Percentiles rank a stretch among this genome's conserved stretches.
These are phyloP conservation scores for Drepanosiphum platanoidis DNA, from an alignment of 2,888 invertebrate species.

Conservation along the genomic window DNA sequence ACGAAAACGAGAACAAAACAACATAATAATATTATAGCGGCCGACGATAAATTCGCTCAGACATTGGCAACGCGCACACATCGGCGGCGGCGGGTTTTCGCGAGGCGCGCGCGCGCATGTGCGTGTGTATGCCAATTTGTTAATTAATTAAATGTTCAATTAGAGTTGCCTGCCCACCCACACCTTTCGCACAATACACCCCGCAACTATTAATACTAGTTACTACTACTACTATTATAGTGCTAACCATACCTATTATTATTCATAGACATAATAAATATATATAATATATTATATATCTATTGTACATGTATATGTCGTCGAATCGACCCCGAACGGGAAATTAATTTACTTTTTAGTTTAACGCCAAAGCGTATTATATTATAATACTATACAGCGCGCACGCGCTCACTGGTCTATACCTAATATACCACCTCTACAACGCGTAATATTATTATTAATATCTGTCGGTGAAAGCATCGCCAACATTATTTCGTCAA, in stretches of 20 bases:
- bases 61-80: neutral
- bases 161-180: neutral
- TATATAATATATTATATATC: too few relatives aligned
- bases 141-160: slow-evolving; percentile 44
- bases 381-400: neutral
- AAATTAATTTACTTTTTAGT: slow-evolving; percentile 42
- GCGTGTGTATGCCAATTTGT: slow-evolving; percentile 8
- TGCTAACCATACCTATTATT: too few relatives aligned
- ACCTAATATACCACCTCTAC: neutral
- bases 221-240: too few relatives aligned
- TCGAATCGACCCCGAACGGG: neutral
- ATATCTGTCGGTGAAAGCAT: slow-evolving; percentile 46
- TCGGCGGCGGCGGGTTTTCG: neutral
- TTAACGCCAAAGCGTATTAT: neutral
- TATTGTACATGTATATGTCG: neutral
- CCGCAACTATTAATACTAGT: too few relatives aligned
- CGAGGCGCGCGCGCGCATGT: neutral
- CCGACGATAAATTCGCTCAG: neutral
- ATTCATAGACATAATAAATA: too few relatives aligned
- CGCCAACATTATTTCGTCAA: slow-evolving; percentile 27
- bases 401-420: neutral
- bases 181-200: neutral
- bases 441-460: neutral
- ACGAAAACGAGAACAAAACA: too few relatives aligned
- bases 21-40: neutral